Evolutionary conservation across 2,888 invertebrate genomes (phyloP).

Genomic region (Ecliptopera silaceata): DNA sequence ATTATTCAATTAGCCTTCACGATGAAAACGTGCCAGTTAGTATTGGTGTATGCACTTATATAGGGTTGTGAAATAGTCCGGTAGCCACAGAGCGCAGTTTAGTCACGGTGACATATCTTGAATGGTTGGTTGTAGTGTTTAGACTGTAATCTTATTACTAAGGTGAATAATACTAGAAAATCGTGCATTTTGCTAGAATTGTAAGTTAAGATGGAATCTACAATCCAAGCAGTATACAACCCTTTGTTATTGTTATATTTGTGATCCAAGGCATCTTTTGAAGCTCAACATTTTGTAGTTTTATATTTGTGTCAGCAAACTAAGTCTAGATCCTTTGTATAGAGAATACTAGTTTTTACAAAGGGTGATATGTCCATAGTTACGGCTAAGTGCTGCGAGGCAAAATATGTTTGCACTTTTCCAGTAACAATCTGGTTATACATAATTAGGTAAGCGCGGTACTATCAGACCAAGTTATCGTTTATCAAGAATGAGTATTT

Average conservation of each 20-base stretch:
- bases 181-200: constrained; percentile 27
- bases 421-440: constrained; percentile 4
- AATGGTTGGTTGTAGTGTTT: constrained; percentile 57
- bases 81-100: constrained; percentile 43
- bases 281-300: constrained; percentile 34
- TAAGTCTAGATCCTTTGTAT: neutral
- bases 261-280: constrained; percentile 32
- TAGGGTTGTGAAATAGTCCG: constrained; percentile 65
- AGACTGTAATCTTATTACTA: constrained; percentile 30
- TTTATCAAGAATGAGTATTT: constrained; percentile 29
- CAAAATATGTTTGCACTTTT: constrained; percentile 8
- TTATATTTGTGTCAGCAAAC: constrained; percentile 5
- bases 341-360: constrained; percentile 29
- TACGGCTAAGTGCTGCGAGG: constrained; percentile 6
- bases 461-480: constrained; percentile 21
- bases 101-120: constrained; percentile 66
- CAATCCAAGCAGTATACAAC: constrained; percentile 20
- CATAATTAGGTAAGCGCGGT: constrained; percentile 17
- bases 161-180: constrained; percentile 24
- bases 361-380: constrained; percentile 8
- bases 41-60: constrained; percentile 23
- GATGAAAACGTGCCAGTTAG: constrained; percentile 20
- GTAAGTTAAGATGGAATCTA: constrained; percentile 20
- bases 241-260: constrained; percentile 31
- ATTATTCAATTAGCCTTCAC: constrained; percentile 19